Conservation (phyloP, 1,140 invertebrate genomes). For the Scaptomyza hsui region DNA sequence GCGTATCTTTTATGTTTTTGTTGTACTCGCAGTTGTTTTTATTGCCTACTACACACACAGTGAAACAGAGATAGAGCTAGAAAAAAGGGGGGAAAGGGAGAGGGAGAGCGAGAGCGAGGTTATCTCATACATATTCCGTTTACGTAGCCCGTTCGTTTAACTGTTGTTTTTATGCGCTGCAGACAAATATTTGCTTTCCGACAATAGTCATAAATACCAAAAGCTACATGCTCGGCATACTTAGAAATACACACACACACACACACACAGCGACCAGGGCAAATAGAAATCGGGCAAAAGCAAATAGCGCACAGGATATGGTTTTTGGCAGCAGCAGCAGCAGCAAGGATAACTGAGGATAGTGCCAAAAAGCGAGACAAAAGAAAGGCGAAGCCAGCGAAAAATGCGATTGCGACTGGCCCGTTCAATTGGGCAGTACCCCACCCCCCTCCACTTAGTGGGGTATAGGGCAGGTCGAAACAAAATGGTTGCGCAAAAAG, state of each 20-base stretch:
- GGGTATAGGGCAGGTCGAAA: constrained; percentile 36
- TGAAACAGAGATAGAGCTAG: background rate
- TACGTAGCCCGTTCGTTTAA: constrained; percentile 83
- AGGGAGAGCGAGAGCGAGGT: constrained; percentile 5
- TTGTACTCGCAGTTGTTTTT: constrained; percentile 62
- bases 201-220: constrained; percentile 84
- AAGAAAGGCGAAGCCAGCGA: constrained; percentile 62
- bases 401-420: constrained; percentile 47
- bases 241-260: constrained; percentile 73
- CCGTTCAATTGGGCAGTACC: constrained; percentile 15
- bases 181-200: constrained; percentile 84
- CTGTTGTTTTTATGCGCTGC: constrained; percentile 84
- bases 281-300: constrained; percentile 81
- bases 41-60: constrained; percentile 50
- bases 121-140: constrained; percentile 80
- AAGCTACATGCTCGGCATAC: constrained; percentile 84
- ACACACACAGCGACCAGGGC: constrained; percentile 50
- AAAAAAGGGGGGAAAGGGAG: background rate
- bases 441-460: constrained; percentile 11
- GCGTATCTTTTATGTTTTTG: constrained; percentile 57
- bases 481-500: constrained; percentile 82
- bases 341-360: constrained; percentile 39
- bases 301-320: constrained; percentile 80
- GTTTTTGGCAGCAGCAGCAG: constrained; percentile 69
- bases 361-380: constrained; percentile 64